These are phyloP conservation scores for Amblyjoppa proteus DNA, from an alignment of 2,888 invertebrate genomes.

Conservation along the genomic window DNA sequence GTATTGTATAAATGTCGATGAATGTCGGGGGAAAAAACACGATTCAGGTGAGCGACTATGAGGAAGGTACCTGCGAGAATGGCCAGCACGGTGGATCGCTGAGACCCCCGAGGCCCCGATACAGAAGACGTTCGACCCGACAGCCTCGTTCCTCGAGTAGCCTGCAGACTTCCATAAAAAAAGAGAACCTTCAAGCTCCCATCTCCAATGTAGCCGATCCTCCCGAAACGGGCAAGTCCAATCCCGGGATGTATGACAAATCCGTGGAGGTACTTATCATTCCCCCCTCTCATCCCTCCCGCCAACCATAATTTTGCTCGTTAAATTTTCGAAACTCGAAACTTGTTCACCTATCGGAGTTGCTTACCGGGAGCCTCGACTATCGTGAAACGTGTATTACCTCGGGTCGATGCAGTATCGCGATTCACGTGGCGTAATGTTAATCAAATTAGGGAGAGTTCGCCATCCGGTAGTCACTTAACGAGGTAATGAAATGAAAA, in stretches of 20 bases:
- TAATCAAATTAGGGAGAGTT: not conserved
- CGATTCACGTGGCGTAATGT: constrained; percentile 16
- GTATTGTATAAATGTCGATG: constrained; percentile 2
- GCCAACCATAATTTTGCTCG: not conserved
- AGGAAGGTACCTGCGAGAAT: constrained; percentile 83
- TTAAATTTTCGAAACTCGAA: constrained; percentile 11
- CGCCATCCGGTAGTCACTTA: constrained; percentile 20
- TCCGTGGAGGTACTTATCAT: constrained; percentile 70
- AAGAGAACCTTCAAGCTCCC: constrained; percentile 64
- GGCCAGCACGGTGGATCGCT: constrained; percentile 83
- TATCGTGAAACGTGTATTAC: not conserved
- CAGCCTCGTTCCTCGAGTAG: constrained; percentile 74
- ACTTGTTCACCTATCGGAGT: not conserved
- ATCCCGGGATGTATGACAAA: constrained; percentile 69
- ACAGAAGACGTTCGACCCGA: constrained; percentile 83
- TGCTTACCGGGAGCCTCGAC: constrained; percentile 10
- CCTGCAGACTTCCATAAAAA: constrained; percentile 71
- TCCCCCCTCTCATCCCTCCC: too few relatives aligned
- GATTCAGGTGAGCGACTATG: constrained; percentile 80
- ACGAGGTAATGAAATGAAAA: constrained; percentile 5
- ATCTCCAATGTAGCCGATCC: constrained; percentile 68
- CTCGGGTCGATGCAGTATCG: not conserved
- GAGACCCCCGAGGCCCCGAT: constrained; percentile 84
- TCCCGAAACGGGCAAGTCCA: constrained; percentile 65
- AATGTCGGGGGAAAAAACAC: not conserved